Conservation (phyloP, 2,888 invertebrate genomes). For the Phengaris arion region DNA sequence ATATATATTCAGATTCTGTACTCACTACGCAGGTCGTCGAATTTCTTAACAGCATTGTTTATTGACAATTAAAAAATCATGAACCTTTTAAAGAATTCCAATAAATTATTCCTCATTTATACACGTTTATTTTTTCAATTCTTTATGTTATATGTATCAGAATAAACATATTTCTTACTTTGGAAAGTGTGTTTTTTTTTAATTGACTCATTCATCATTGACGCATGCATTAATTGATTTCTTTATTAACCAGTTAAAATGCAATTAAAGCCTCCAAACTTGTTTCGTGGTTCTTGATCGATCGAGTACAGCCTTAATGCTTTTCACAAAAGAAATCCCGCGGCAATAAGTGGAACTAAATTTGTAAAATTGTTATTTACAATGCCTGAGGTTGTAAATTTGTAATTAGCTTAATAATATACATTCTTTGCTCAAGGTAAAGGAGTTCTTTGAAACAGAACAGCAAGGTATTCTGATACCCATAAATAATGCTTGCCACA, state of each 20-base stretch:
- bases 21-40: background rate
- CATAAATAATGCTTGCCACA: no score
- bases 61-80: slow-evolving; percentile 15
- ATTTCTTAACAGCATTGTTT: background rate
- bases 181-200: background rate
- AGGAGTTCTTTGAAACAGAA: no score
- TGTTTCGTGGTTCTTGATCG: background rate
- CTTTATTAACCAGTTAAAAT: slow-evolving; percentile 29
- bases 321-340: no score
- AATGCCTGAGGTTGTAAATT: no score
- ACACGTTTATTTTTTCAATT: background rate
- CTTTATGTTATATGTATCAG: slow-evolving; percentile 7
- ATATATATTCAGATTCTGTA: background rate
- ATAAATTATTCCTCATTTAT: slow-evolving; percentile 15
- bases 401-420: no score
- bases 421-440: no score
- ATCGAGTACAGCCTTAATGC: background rate
- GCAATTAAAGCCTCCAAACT: background rate
- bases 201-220: slow-evolving; percentile 16
- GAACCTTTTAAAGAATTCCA: background rate
- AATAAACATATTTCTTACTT: background rate
- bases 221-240: slow-evolving; percentile 20
- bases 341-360: no score
- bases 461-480: no score
- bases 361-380: no score